Conservation (phyloP, 2,113 vertebrate genomes). For the Hystrix brachyura region DNA sequence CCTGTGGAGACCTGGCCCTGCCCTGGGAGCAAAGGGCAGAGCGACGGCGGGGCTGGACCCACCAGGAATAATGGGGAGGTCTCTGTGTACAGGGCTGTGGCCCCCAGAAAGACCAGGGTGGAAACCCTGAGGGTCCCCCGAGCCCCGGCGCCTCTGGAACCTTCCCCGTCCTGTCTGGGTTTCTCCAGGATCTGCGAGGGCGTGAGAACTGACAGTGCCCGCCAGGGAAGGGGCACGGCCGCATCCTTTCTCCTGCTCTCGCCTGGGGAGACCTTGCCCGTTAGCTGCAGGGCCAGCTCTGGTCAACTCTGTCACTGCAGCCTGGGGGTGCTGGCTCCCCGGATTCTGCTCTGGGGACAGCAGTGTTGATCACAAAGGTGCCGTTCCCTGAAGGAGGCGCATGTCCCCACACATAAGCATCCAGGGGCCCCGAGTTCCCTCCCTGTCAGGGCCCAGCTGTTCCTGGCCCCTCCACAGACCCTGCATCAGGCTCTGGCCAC, state of each 20-base stretch:
- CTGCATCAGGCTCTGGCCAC: background rate
- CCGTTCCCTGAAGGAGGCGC: background rate
- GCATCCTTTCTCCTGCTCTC: background rate
- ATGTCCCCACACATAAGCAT: background rate
- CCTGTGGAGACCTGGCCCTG: background rate
- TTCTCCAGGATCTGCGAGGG: background rate
- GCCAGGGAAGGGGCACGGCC: background rate
- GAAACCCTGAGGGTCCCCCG: background rate
- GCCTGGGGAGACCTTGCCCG: too few species aligned
- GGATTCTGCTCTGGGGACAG: background rate
- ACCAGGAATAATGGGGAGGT: accelerated
- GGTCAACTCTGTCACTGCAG: background rate
- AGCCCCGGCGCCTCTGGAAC: background rate
- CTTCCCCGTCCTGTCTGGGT: background rate
- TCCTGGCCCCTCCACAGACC: background rate
- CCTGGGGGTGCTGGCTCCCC: background rate
- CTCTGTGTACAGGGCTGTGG: background rate
- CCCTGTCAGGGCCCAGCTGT: too few species aligned
- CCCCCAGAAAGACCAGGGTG: background rate
- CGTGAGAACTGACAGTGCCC: too few species aligned
- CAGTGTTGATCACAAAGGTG: accelerated
- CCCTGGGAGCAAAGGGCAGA: background rate
- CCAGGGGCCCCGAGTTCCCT: background rate
- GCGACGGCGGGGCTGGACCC: background rate
- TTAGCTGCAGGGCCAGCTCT: background rate